phyloP scores from a whole-genome alignment of 2,888 invertebrate species.

The Tolmerus cingulatus region DNA sequence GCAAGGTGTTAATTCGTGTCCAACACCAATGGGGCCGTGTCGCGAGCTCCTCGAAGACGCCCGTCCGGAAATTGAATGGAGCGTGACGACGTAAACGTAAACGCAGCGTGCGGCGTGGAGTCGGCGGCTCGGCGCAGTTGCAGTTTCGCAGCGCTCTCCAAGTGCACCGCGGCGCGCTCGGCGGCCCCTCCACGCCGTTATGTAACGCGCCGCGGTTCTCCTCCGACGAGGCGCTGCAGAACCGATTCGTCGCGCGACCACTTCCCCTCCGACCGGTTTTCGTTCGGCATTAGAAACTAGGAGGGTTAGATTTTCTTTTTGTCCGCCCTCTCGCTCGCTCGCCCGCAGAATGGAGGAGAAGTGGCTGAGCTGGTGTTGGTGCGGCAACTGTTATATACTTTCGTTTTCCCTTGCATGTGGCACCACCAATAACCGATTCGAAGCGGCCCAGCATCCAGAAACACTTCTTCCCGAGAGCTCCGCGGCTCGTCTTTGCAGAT shows the following conservation, averaged over 20 bases:
- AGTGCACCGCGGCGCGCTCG: not conserved
- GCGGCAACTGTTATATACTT: not conserved
- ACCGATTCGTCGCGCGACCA: not conserved
- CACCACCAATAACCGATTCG: not conserved
- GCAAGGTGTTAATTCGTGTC: conserved; percentile 44
- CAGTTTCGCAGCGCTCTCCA: not conserved
- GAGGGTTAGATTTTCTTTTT: not conserved
- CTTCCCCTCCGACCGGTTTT: not conserved
- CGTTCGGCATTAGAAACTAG: not conserved
- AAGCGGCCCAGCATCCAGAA: not conserved
- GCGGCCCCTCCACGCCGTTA: not conserved
- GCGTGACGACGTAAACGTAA: not conserved
- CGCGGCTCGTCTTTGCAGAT: not conserved
- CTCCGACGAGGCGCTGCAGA: not conserved
- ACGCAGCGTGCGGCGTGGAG: not conserved
- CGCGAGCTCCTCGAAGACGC: not conserved
- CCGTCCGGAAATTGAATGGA: not conserved
- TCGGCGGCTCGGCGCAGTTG: not conserved
- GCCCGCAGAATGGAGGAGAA: not conserved
- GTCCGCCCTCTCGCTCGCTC: not conserved
- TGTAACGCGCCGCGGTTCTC: not conserved
- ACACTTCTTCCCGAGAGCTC: not conserved
- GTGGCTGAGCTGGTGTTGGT: not conserved
- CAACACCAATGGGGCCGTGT: conserved; percentile 41
- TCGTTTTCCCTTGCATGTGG: not conserved